Evolutionary conservation across 2,888 invertebrate species (phyloP), one percentile per base, ranked within the genome.

Genomic region (Dusona sp.): DNA sequence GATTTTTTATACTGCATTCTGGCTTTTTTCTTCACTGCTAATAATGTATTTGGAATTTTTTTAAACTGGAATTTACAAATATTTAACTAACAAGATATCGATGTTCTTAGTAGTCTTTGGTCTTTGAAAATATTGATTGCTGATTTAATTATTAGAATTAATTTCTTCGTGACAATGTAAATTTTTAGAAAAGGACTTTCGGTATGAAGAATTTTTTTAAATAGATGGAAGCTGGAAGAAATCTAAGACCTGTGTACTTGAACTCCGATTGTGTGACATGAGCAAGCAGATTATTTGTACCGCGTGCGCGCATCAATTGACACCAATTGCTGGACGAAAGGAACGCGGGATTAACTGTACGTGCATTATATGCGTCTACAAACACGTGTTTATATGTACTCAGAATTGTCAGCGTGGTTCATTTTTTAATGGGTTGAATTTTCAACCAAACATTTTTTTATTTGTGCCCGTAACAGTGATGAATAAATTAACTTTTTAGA

Each of bases 261-360:
- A 51, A 54, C 73, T 33, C 54, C 13, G 36, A 54, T 13, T n/a
- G 42, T n/a, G 57, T 70, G 22, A 36, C 19, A 79, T 83, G 84
- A 88, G 82, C 80, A 73, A 67, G 88, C 82, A 85, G 90, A 93
- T 91, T 91, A 93, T 92, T 92, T 90, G 85, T 92, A 90, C 89
- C 90, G 88, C 91, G 82, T 85, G 88, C 90, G 88, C 92, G 79
- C 87, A 88, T 88, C 92, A 93, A 93, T 93, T 93, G 93, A 92
- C 92, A 90, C 88, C 92, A 92, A 92, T 93, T 92, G 91, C 90
- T 83, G 61, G 57, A 73, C 54, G 36, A 80, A 77, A 72, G 75
- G 57, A 80, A 57, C 75, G 75, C 82, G n/a, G 36, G 74, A 82
- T 68, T 79, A 36, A 70, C 38, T 70, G 42, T 75, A 83, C 16